phyloP scores from a whole-genome alignment of 2,888 invertebrate species.

The Plebejus argus region DNA sequence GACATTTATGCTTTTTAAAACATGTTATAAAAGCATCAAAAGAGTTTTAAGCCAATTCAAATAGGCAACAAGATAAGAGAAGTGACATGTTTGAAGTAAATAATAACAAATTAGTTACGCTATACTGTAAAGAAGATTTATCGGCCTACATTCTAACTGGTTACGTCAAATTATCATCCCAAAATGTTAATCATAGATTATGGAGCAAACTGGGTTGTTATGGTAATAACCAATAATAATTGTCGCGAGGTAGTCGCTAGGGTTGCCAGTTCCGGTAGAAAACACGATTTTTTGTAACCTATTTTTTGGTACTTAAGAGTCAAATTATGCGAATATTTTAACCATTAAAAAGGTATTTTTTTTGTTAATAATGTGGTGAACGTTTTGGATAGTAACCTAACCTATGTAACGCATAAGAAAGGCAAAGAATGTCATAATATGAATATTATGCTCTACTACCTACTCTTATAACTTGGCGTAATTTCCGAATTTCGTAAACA shows the following conservation, averaged over 20 bases:
- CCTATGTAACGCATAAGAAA: too few species aligned
- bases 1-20: conserved; percentile 4
- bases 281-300: background rate
- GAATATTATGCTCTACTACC: too few species aligned
- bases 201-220: conserved; percentile 5
- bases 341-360: background rate
- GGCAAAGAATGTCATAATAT: too few species aligned
- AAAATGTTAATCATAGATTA: conserved; percentile 5
- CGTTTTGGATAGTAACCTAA: too few species aligned
- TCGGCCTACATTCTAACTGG: background rate
- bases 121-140: background rate
- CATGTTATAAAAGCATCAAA: background rate
- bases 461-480: background rate
- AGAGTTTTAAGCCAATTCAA: background rate
- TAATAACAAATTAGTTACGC: conserved; percentile 16
- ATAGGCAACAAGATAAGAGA: background rate
- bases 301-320: background rate
- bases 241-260: background rate
- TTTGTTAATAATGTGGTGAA: background rate
- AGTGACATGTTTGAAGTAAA: background rate
- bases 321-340: background rate
- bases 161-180: conserved; percentile 1
- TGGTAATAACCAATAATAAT: conserved; percentile 27
- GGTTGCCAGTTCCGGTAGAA: conserved; percentile 11
- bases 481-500: background rate